A percentile compares a stretch with the other conserved stretches of the same genome.
Evolutionary conservation across 2,888 invertebrate species (phyloP).

Genomic region (Tolmerus cingulatus): DNA sequence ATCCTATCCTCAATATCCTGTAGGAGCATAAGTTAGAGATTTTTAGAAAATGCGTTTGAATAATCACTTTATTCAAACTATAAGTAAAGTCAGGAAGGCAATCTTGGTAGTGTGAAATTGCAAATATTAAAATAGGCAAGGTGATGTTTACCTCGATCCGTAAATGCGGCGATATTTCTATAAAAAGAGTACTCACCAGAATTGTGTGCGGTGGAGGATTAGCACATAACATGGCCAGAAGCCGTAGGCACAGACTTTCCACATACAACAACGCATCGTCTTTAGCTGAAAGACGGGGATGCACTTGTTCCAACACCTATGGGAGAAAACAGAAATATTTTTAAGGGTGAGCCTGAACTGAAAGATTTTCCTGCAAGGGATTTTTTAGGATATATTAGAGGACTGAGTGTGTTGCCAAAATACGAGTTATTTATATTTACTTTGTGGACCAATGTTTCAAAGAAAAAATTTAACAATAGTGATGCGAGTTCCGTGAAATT

Average conservation of each 20-base stretch:
- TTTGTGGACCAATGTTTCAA: not conserved
- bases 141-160: too few species aligned
- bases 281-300: slow-evolving; percentile 83
- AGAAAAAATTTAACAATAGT: not conserved
- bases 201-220: slow-evolving; percentile 84
- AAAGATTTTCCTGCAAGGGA: not conserved
- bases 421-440: not conserved
- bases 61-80: not conserved
- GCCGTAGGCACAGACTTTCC: slow-evolving; percentile 86
- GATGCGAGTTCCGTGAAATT: not conserved
- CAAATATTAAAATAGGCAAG: not conserved
- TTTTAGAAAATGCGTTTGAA: not conserved
- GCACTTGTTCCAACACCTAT: slow-evolving; percentile 90
- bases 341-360: not conserved
- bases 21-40: not conserved
- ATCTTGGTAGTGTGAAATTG: too few species aligned
- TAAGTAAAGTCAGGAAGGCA: not conserved
- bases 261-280: slow-evolving; percentile 93
- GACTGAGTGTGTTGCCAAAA: too few species aligned
- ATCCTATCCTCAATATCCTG: slow-evolving; percentile 95
- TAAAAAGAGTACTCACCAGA: slow-evolving; percentile 64
- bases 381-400: too few species aligned
- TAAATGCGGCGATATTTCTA: not conserved
- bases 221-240: slow-evolving; percentile 88
- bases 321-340: not conserved